phyloP scores from a whole-genome alignment of 2,113 vertebrate genomes.

The Mustelus asterias region DNA sequence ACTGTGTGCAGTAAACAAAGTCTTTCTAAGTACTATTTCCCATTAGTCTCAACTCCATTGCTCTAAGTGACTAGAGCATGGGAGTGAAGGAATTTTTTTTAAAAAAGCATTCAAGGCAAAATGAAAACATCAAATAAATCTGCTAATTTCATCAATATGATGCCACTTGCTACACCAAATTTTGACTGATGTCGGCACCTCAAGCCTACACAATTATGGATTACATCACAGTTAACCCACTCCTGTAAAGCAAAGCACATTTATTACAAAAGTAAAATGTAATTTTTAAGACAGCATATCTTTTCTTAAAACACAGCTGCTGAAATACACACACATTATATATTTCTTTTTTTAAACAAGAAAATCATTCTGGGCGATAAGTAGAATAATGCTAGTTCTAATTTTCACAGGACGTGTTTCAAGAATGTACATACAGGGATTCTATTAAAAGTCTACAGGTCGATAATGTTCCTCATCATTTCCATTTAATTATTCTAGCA shows the following conservation, averaged over 20 bases:
- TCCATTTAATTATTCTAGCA: background rate
- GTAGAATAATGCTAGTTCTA: background rate
- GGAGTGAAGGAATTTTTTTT: background rate
- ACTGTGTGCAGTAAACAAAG: slow-evolving; percentile 75
- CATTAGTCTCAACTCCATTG: background rate
- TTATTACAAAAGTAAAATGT: slow-evolving; percentile 2
- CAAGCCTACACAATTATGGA: background rate
- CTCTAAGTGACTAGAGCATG: background rate
- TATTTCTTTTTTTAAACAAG: background rate
- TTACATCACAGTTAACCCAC: background rate
- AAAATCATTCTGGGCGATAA: background rate
- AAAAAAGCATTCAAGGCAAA: background rate
- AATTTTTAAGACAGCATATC: background rate
- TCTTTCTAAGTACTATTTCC: slow-evolving; percentile 21
- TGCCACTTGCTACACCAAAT: background rate
- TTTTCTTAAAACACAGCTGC: background rate
- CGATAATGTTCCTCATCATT: background rate
- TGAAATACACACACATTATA: background rate
- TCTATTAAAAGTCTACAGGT: background rate
- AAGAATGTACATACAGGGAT: background rate
- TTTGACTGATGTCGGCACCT: background rate
- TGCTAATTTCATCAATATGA: background rate
- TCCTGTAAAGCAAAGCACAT: background rate
- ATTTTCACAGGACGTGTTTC: background rate
- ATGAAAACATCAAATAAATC: background rate